phyloP scores from a whole-genome alignment of 2,113 vertebrate genomes.

The Salminus brasiliensis region DNA sequence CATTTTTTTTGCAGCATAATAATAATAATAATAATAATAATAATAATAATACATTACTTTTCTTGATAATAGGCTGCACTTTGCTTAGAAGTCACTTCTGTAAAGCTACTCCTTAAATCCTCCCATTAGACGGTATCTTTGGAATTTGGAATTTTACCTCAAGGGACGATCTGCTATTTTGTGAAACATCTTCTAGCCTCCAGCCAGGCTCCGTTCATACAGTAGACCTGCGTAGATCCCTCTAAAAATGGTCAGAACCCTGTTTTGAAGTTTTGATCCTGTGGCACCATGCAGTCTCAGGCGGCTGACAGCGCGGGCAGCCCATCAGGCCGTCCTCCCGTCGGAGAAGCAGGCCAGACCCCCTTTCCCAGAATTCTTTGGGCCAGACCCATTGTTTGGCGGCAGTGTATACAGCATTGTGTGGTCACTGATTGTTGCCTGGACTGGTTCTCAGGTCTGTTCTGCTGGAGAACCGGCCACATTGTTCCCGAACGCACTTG shows the following conservation, averaged over 20 bases:
- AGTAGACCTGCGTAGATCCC: background rate
- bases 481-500: constrained; percentile 76
- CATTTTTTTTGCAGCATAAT: too few species aligned
- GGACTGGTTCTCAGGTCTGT: constrained; percentile 66
- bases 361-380: constrained; percentile 86
- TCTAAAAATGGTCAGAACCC: background rate
- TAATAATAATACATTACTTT: background rate
- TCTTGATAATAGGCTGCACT: background rate
- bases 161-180: constrained; percentile 28
- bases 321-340: constrained; percentile 54
- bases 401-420: constrained; percentile 80
- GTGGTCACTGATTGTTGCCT: constrained; percentile 73
- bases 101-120: background rate
- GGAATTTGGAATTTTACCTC: background rate
- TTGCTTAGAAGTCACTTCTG: too few species aligned
- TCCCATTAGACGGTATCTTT: background rate
- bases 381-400: constrained; percentile 76
- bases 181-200: background rate
- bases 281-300: constrained; percentile 73
- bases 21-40: too few species aligned
- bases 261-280: background rate
- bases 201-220: too few species aligned
- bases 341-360: constrained; percentile 72
- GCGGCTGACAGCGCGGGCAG: constrained; percentile 55
- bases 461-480: constrained; percentile 72